Conservation (phyloP, 2,888 invertebrate species). For the Mayetiola destructor region DNA sequence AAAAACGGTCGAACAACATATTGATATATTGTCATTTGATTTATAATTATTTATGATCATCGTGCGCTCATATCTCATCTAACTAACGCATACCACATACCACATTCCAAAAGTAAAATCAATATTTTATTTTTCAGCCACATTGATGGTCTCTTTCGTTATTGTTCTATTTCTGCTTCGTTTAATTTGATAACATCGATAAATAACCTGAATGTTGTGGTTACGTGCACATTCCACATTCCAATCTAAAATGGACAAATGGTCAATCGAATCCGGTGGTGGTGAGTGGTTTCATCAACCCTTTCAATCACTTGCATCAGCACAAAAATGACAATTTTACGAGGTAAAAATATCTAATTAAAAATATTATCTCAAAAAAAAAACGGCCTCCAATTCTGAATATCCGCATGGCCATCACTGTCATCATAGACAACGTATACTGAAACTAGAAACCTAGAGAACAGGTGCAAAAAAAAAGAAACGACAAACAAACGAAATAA, state of each 20-base stretch:
- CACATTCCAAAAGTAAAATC: background rate
- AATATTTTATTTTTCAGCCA: background rate
- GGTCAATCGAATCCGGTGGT: too few relatives aligned
- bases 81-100: background rate
- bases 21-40: background rate
- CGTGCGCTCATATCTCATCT: background rate
- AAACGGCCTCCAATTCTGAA: background rate
- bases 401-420: too few relatives aligned
- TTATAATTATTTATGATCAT: background rate
- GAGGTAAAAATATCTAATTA: background rate
- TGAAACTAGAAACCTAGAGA: background rate
- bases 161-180: background rate
- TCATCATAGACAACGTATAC: too few relatives aligned
- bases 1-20: too few relatives aligned
- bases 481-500: background rate
- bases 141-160: background rate
- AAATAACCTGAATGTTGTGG: background rate
- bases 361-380: background rate
- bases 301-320: background rate
- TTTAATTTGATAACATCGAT: background rate
- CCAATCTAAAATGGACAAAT: too few relatives aligned
- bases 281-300: background rate
- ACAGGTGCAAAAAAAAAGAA: background rate
- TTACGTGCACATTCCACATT: too few relatives aligned
- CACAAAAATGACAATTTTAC: background rate